These are phyloP conservation scores for Ormyrus rosae DNA, from an alignment of 2,888 invertebrate species.

Conservation along the genomic window DNA sequence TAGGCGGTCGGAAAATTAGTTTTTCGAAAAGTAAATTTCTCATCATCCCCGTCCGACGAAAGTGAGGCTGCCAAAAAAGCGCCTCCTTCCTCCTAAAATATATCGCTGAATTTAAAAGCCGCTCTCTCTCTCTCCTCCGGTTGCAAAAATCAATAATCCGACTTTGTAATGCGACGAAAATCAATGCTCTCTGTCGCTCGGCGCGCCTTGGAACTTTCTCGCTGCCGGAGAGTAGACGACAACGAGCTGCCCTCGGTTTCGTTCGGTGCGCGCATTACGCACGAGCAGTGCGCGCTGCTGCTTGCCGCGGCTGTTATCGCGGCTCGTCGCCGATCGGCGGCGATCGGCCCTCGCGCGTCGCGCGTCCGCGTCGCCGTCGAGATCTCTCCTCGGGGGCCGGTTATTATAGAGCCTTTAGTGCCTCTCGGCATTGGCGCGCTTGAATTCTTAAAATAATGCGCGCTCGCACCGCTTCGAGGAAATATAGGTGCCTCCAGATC, in stretches of 20 bases:
- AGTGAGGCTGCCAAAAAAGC: too few species aligned
- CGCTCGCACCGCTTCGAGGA: conserved; percentile 54
- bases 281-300: background rate
- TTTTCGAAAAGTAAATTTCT: too few species aligned
- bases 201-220: conserved; percentile 45
- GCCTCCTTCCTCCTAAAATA: too few species aligned
- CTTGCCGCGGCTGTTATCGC: background rate
- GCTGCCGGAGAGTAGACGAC: background rate
- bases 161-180: conserved; percentile 17
- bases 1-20: too few species aligned
- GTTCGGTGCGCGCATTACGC: too few species aligned
- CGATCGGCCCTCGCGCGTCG: too few species aligned
- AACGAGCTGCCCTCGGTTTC: too few species aligned
- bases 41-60: too few species aligned
- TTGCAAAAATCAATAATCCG: too few species aligned
- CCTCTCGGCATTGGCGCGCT: conserved; percentile 48
- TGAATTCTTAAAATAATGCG: conserved; percentile 55
- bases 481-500: conserved; percentile 58
- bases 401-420: conserved; percentile 49
- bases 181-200: conserved; percentile 29
- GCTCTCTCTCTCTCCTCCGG: too few species aligned
- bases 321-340: too few species aligned
- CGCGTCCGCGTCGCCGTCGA: background rate
- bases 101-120: too few species aligned
- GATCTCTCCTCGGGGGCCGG: conserved; percentile 1